A percentile compares a stretch with the other conserved stretches of the same genome.
Conservation (phyloP, 1,140 invertebrate species). For the Achatina immaculata region DNA sequence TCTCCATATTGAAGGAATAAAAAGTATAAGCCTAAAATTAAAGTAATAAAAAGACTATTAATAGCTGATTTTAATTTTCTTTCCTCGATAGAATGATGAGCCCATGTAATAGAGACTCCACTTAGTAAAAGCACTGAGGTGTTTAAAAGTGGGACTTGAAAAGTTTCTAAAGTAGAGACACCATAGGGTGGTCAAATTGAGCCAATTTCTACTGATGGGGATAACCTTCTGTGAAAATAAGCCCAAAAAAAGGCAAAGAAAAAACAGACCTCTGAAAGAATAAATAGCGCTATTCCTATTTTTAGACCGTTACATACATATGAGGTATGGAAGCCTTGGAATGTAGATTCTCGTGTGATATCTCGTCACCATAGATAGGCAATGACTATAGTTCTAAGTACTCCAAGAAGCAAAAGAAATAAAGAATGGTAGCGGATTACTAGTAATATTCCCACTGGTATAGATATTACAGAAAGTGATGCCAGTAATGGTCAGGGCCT, state of each 20-base stretch:
- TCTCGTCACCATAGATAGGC: conserved; percentile 78
- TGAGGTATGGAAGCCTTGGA: conserved; percentile 51
- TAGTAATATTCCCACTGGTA: not conserved
- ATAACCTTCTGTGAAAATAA: conserved; percentile 78
- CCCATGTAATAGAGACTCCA: conserved; percentile 75
- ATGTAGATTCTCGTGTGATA: conserved; percentile 69
- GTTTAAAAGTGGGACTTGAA: conserved; percentile 77
- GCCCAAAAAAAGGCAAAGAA: conserved; percentile 78
- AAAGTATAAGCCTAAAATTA: conserved; percentile 75
- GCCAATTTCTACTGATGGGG: conserved; percentile 77
- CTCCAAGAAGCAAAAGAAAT: conserved; percentile 20
- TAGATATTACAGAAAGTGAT: not conserved
- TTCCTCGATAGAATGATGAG: conserved; percentile 75
- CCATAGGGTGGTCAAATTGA: conserved; percentile 74
- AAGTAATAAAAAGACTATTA: conserved; percentile 73
- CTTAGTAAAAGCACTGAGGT: conserved; percentile 69
- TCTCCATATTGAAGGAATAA: conserved; percentile 68
- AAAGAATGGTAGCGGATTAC: not conserved
- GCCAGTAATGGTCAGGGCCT: conserved; percentile 1
- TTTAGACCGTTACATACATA: conserved; percentile 67
- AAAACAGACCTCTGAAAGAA: conserved; percentile 72
- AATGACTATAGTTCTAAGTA: conserved; percentile 69
- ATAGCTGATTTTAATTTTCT: conserved; percentile 69
- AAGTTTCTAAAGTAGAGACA: conserved; percentile 77
- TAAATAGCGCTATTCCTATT: conserved; percentile 76